A percentile compares a stretch with the other conserved stretches of the same genome.
Conservation (phyloP, 2,113 vertebrate species). For the Phrynosoma platyrhinos region DNA sequence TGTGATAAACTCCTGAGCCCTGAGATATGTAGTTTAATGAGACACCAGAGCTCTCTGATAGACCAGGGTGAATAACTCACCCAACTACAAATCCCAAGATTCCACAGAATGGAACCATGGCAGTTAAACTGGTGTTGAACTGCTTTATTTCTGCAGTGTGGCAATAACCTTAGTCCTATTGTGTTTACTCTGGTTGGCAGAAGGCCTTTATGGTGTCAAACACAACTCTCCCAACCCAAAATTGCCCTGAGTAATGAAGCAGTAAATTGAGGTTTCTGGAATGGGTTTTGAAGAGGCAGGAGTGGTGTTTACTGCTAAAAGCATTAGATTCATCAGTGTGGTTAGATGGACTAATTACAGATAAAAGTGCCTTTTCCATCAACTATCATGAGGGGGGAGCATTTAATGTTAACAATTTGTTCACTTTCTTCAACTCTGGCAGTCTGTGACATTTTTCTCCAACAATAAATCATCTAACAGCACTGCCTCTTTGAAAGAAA, state of each 20-base stretch:
- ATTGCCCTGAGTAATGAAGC: background rate
- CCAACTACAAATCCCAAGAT: no score
- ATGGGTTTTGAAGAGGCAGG: background rate
- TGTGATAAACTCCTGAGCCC: no score
- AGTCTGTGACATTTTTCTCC: background rate
- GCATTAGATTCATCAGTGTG: background rate
- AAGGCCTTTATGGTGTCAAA: background rate
- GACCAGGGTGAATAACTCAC: no score
- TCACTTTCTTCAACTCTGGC: background rate
- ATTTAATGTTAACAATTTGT: slow-evolving; percentile 4
- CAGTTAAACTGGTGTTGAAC: no score
- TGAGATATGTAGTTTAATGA: no score
- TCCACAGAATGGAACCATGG: no score
- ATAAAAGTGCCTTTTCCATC: slow-evolving; percentile 3
- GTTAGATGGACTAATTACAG: background rate
- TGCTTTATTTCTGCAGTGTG: no score
- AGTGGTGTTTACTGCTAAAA: background rate
- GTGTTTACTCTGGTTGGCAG: background rate
- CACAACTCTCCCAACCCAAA: background rate
- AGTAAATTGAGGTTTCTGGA: background rate
- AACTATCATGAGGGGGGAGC: background rate
- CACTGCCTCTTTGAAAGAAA: background rate
- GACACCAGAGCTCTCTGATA: no score
- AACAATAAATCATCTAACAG: slow-evolving; percentile 15
- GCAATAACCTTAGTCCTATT: background rate